phyloP scores from a whole-genome alignment of 2,113 vertebrate species.

The Sardina pilchardus region DNA sequence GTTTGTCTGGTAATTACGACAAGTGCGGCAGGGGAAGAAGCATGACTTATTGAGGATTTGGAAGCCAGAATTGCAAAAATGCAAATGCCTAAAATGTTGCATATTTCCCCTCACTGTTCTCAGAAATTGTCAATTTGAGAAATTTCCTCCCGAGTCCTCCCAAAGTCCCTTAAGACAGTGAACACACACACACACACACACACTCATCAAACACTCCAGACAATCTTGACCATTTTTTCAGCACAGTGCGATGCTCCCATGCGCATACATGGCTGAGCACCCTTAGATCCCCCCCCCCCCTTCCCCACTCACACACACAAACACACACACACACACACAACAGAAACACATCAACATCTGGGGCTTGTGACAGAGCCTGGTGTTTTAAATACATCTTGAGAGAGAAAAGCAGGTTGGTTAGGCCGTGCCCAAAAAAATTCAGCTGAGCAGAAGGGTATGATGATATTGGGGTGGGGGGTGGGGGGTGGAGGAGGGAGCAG shows the following conservation, averaged over 20 bases:
- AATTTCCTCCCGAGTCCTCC: not conserved
- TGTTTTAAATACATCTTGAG: not conserved
- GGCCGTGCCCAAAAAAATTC: not conserved
- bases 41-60: conserved; percentile 4
- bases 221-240: not conserved
- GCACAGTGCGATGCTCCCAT: not conserved
- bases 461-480: not conserved
- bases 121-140: conserved; percentile 1
- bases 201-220: no score
- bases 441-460: not conserved
- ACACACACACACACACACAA: not conserved
- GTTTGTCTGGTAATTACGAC: not conserved
- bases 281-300: no score
- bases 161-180: not conserved
- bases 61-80: not conserved
- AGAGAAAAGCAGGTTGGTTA: not conserved
- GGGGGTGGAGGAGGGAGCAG: not conserved
- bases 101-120: not conserved
- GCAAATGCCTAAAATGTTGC: not conserved
- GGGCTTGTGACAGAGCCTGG: not conserved
- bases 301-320: no score
- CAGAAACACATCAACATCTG: not conserved
- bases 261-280: not conserved
- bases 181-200: not conserved
- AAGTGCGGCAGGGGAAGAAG: not conserved